Conservation (phyloP, 1,140 invertebrate genomes). For the Dolichoris vasculosae region DNA sequence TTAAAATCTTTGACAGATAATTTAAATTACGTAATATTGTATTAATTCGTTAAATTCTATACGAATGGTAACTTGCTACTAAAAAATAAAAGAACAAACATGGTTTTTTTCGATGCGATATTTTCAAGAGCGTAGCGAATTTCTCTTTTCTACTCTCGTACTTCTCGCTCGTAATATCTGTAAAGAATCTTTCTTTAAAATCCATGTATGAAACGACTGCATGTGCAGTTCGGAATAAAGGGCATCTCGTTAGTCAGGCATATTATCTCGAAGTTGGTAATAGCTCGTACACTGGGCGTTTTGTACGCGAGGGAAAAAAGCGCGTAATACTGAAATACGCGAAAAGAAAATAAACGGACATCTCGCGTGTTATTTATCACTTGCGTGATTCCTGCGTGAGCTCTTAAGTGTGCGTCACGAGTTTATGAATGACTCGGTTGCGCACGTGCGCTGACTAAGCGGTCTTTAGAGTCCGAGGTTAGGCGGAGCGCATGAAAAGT, state of each 20-base stretch:
- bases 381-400: neutral
- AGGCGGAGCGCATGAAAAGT: neutral
- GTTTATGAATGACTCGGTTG: neutral
- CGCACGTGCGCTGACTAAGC: neutral
- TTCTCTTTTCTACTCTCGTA: neutral
- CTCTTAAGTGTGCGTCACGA: neutral
- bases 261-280: neutral
- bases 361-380: neutral
- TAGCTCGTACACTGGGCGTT: neutral
- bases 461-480: neutral
- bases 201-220: neutral
- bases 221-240: neutral
- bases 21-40: no score
- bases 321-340: neutral
- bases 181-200: neutral
- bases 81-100: no score
- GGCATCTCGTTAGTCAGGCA: neutral
- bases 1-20: no score
- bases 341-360: neutral
- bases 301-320: neutral
- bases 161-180: neutral
- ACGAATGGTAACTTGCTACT: no score
- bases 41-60: no score
- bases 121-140: neutral
- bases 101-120: no score